Evolutionary conservation across 92 coral and sea anemone genomes (phyloP).

Genomic region (Porites divaricata): DNA sequence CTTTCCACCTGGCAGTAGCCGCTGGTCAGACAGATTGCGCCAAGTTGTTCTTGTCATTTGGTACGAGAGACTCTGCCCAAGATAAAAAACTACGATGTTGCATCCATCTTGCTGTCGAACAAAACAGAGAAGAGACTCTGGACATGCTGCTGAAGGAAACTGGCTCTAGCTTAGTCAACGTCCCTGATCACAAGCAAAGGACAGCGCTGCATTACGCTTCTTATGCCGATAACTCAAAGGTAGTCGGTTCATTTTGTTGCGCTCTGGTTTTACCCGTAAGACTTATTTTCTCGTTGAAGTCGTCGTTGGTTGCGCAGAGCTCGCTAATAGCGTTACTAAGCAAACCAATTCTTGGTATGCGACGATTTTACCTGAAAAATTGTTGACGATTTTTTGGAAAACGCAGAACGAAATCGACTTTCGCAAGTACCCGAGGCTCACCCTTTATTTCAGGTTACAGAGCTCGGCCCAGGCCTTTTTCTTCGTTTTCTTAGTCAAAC

Average conservation of each 20-base stretch:
- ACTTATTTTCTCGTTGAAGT: no score
- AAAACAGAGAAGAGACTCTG: constrained; percentile 67
- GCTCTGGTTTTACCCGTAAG: background rate
- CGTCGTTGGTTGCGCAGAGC: no score
- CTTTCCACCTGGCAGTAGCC: constrained; percentile 71
- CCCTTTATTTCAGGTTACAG: no score
- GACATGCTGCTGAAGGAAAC: constrained; percentile 60
- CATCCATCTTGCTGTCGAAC: constrained; percentile 79
- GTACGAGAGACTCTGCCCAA: constrained; percentile 57
- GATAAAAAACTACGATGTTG: constrained; percentile 72
- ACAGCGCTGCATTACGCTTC: constrained; percentile 86
- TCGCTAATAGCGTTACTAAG: no score
- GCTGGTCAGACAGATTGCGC: constrained; percentile 76
- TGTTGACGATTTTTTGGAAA: no score
- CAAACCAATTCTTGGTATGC: no score
- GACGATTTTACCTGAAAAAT: no score
- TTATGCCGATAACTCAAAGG: constrained; percentile 58
- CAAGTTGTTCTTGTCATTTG: constrained; percentile 63
- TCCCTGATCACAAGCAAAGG: constrained; percentile 72
- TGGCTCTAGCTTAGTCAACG: constrained; percentile 56
- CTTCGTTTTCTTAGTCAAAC: background rate
- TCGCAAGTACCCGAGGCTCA: no score
- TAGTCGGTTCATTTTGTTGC: background rate
- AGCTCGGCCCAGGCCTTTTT: background rate
- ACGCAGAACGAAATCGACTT: no score